phyloP scores from a whole-genome alignment of 2,113 vertebrate species.

The Perca schrenkii region DNA sequence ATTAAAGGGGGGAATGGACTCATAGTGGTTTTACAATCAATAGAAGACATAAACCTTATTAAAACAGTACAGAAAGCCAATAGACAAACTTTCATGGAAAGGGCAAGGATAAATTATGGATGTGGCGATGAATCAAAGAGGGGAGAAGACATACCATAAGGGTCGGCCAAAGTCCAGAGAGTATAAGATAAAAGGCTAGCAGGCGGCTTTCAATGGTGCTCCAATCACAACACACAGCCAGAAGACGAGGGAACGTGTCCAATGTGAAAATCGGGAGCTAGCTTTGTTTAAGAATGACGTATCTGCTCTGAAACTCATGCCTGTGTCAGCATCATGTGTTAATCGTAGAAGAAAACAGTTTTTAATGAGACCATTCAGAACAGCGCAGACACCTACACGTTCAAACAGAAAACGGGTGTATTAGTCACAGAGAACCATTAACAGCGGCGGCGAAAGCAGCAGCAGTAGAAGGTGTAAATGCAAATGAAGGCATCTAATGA shows the following conservation, averaged over 20 bases:
- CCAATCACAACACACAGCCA: neutral
- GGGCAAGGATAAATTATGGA: constrained; percentile 60
- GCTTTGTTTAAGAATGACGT: constrained; percentile 33
- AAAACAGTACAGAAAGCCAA: constrained; percentile 56
- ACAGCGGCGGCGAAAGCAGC: constrained; percentile 12
- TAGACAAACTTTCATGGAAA: constrained; percentile 59
- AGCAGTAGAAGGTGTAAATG: constrained; percentile 41
- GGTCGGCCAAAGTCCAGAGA: constrained; percentile 59
- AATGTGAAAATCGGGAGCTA: constrained; percentile 23
- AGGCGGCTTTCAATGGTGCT: neutral
- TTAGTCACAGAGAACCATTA: constrained; percentile 56
- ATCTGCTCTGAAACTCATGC: constrained; percentile 31
- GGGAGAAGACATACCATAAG: neutral
- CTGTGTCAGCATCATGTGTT: constrained; percentile 52
- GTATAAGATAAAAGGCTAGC: constrained; percentile 18
- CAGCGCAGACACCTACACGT: constrained; percentile 53
- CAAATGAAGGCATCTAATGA: constrained; percentile 47
- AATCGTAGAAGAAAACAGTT: constrained; percentile 45
- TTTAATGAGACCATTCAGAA: constrained; percentile 57
- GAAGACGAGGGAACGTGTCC: neutral
- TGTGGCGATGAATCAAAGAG: constrained; percentile 31
- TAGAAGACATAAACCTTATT: constrained; percentile 52
- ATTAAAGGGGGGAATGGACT: constrained; percentile 41
- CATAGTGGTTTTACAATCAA: constrained; percentile 48
- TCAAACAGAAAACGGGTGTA: constrained; percentile 59